Base-by-base conservation (phyloP, 2,797 vertebrate species). In the Onychomys arenicola region DNA sequence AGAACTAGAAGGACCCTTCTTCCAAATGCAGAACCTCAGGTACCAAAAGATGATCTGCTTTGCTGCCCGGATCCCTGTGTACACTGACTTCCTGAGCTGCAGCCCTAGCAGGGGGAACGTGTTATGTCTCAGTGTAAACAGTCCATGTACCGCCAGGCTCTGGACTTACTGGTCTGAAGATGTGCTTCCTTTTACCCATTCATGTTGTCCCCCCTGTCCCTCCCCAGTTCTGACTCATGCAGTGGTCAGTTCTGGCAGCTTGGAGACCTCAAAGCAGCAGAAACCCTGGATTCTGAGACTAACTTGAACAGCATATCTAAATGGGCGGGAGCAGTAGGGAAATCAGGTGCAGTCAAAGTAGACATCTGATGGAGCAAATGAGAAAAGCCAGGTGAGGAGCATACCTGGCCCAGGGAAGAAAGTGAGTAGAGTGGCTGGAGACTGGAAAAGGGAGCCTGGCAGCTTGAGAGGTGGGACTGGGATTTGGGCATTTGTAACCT, bases 131-230 rank as follows among this genome's bases (percentile, higher is more conserved):
- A 46, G 0, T 67, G 12, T 49, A 43, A 67, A 23, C 40, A 52
- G 14, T 7, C 29, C 40, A 0, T 5, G 0, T 0, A 11, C 0
- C 21, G 1, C 23, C 57, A 34, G 89, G 55, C 77, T 52, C 61
- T 27, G 32, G 85, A 46, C 9, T 49, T 4, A 1, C 81, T 34
- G 4, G 71, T 61, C 9, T 0, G 17, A 16, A 73, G 29, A 59
- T 4, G 2, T 25, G 2, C 43, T 17, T 23, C 71, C 46, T 77
- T 63, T 14, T 52, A 73, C 19, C 57, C 5, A 4, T 90, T 40
- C 0, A 2, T 9, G 14, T 81, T 75, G 63, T 55, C 59, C 27
- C 11, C 46, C 6, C 27, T 8, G 57, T 34, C 27, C 11, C 11
- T 73, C 82, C 49, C 69, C 65, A 29, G 12, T 89, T 82, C 77